Conservation (phyloP, 2,113 vertebrate genomes). For the Proterorhinus semilunaris region DNA sequence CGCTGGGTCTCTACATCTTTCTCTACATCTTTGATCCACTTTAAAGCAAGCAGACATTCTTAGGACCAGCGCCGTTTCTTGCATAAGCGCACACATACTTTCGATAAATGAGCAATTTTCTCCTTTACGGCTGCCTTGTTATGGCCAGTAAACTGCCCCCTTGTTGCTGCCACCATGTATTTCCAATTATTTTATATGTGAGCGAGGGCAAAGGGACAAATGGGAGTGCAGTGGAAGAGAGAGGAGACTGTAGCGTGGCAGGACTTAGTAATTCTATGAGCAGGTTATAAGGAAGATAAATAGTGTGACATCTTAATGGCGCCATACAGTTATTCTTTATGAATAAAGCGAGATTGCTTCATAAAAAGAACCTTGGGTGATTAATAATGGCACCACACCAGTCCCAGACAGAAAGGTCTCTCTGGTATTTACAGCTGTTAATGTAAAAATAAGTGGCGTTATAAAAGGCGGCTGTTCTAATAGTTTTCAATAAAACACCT, state of each 20-base stretch:
- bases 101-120: slow-evolving; percentile 52
- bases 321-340: slow-evolving; percentile 74
- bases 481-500: slow-evolving; percentile 30
- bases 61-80: slow-evolving; percentile 15
- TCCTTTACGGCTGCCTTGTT: slow-evolving; percentile 59
- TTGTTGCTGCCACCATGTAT: slow-evolving; percentile 69
- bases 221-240: slow-evolving; percentile 49
- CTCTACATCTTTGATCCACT: slow-evolving; percentile 24
- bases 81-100: slow-evolving; percentile 7
- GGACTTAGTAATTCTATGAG: slow-evolving; percentile 65
- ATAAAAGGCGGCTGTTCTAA: slow-evolving; percentile 58
- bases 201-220: slow-evolving; percentile 70
- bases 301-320: slow-evolving; percentile 75
- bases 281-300: slow-evolving; percentile 76
- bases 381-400: slow-evolving; percentile 63
- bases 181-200: slow-evolving; percentile 74
- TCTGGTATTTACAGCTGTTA: slow-evolving; percentile 71
- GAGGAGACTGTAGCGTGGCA: slow-evolving; percentile 53
- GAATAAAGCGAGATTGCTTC: slow-evolving; percentile 77
- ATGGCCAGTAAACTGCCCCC: slow-evolving; percentile 64
- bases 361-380: slow-evolving; percentile 68
- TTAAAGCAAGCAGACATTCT: slow-evolving; percentile 34
- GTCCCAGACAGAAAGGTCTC: slow-evolving; percentile 62
- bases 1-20: neutral
- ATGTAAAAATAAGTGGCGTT: slow-evolving; percentile 68